Base-by-base conservation (phyloP, 2,797 vertebrate genomes). In the Chiloscyllium punctatum region DNA sequence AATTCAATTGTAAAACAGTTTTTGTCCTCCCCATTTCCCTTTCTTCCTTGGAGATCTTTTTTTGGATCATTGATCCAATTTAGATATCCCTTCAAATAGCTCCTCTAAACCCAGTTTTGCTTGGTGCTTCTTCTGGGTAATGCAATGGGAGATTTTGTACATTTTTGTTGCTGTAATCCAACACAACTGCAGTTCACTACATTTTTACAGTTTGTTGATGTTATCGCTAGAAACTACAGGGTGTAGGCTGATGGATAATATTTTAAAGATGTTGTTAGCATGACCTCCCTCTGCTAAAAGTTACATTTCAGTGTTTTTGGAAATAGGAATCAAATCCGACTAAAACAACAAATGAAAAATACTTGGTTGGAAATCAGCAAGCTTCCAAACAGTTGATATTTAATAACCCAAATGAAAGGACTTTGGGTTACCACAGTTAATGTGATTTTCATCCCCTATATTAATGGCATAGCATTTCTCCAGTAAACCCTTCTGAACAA, bases 321-420 rank as follows among this genome's bases (percentile, higher is more conserved):
- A 92, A 92, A 69, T 42, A 69, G 42, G 90, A 92, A 92, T n/a
- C 90, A 92, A 69, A 92, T 25, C 90, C 66, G 66, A 90, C 15
- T 18, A n/a, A 33, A n/a, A 18, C 13, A 62, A 37, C 62, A 69
- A 92, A 92, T 66, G 62, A 69, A 92, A 92, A n/a, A 92, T 42
- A 69, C 18, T 37, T 42, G n/a, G 23, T 42, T 92, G 66, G 90
- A 37, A n/a, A 69, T 69, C 66, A 42, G 66, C 18, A 92, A 92
- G 21, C 62, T 92, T 92, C 62, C 7, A 92, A 92, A n/a, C 90
- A 69, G 69, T 92, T 92, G n/a, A 37, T 25, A 69, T 69, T 11
- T 42, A 69, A 42, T 68, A 42, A 18, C n/a, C 90, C 21, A 69
- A 92, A 42, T 92, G 13, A 69, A 25, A 92, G 92, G n/a, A 2